Base-by-base conservation (phyloP, 2,113 vertebrate species). In the Tachysurus vachellii region DNA sequence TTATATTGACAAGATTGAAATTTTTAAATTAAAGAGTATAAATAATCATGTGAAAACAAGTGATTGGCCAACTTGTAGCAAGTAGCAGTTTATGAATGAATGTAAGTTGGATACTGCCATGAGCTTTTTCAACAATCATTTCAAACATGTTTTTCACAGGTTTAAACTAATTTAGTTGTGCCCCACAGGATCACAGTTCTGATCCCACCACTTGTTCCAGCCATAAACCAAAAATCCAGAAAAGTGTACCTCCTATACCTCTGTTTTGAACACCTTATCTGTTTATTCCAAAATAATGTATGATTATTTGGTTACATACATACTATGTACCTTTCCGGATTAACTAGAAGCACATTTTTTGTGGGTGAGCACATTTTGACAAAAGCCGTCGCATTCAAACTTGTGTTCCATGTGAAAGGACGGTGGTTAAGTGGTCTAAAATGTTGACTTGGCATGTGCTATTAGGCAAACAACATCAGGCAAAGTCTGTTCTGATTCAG, bases 381-480 rank as follows among this genome's bases (percentile, higher is more conserved):
- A 85, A 47, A 50, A 31, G 66, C 42, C 23, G 16, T 23, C n/a
- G 26, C 10, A n/a, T 68, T 42, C 21, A 26, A n/a, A 21, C 23
- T 50, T 66, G 42, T 26, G 8, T 53, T 53, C 4, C 16, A 36
- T 42, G 11, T 31, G 31, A 68, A 68, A 28, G 71, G 23, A 86
- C 70, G 19, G 47, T 16, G 26, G 36, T 82, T 21, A 68, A 23
- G 57, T 83, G 56, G 9, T 31, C n/a, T 56, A 56, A 56, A 85
- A 73, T 66, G 83, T 71, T 83, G 85, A 85, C 85, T 85, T 50
- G 59, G 61, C 42, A 86, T 77, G 61, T 71, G 31, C 12, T 19
- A 50, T 5, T 9, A 5, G 47, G 28, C 31, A 57, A 42, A 61
- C 23, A 84, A 62, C 13, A 80, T 57, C 5, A 36, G 64, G 42